A percentile compares a stretch with the other conserved stretches of the same genome.
phyloP scores from a whole-genome alignment of 2,888 invertebrate species.

The Hypolimnas misippus region DNA sequence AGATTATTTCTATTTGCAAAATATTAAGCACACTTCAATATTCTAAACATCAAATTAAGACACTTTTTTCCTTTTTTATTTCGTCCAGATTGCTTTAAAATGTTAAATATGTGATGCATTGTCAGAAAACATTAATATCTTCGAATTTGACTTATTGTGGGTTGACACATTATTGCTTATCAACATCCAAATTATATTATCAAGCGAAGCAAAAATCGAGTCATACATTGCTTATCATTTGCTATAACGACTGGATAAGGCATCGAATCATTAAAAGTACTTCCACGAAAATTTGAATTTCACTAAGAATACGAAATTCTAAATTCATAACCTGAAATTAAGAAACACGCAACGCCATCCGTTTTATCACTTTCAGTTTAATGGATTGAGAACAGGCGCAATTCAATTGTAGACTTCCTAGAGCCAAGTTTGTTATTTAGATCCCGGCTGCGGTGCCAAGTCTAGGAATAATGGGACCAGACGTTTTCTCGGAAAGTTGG shows the following conservation, averaged over 20 bases:
- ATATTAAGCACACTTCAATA: too few species aligned
- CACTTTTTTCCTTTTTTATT: too few species aligned
- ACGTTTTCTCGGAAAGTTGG: slow-evolving; percentile 1
- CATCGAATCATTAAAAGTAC: slow-evolving; percentile 1
- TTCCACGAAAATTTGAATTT: not conserved
- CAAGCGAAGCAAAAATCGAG: not conserved
- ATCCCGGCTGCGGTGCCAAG: slow-evolving; percentile 14
- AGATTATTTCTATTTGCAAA: too few species aligned
- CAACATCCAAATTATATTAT: too few species aligned
- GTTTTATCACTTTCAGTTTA: slow-evolving; percentile 8
- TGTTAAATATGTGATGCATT: too few species aligned
- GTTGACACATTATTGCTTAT: too few species aligned
- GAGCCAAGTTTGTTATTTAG: slow-evolving; percentile 16
- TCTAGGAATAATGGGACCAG: slow-evolving; percentile 4
- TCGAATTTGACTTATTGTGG: too few species aligned
- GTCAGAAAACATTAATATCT: too few species aligned
- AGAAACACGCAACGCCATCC: not conserved
- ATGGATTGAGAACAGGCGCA: slow-evolving; percentile 11
- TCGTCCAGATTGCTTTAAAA: too few species aligned
- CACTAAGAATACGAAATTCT: not conserved
- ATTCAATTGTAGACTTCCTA: slow-evolving; percentile 12
- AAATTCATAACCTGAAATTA: not conserved
- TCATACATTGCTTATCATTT: not conserved
- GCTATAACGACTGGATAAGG: not conserved
- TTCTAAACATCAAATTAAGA: too few species aligned